phyloP scores from a whole-genome alignment of 1,140 invertebrate species.

The Pseudomyrmex cubaensis region DNA sequence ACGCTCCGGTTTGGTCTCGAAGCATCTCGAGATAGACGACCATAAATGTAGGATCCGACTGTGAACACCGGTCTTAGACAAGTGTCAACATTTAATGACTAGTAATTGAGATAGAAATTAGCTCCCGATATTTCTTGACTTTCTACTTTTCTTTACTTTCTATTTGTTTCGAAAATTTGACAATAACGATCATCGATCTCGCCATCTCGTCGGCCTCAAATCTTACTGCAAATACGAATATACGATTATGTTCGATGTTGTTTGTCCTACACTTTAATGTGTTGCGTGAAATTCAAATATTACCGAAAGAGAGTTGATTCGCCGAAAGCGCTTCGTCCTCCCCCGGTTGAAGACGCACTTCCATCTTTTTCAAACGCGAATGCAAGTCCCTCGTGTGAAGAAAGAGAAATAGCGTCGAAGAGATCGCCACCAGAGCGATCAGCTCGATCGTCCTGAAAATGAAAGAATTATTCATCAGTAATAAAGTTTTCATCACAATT shows the following conservation, averaged over 20 bases:
- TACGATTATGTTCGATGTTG: too few species aligned
- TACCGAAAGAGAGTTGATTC: slow-evolving; percentile 90
- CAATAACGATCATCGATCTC: too few species aligned
- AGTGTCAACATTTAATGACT: too few species aligned
- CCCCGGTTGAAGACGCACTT: slow-evolving; percentile 89
- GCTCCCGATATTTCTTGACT: background rate
- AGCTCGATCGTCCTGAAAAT: slow-evolving; percentile 89
- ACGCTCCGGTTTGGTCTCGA: too few species aligned
- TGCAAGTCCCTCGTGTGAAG: slow-evolving; percentile 92
- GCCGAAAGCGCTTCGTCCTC: slow-evolving; percentile 89
- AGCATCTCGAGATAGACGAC: too few species aligned
- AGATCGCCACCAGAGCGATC: slow-evolving; percentile 91
- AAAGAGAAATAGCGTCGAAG: slow-evolving; percentile 92
- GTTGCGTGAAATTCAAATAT: slow-evolving; percentile 75
- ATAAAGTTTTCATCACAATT: background rate
- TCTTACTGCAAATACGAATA: too few species aligned
- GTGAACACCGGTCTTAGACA: too few species aligned
- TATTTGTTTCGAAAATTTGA: background rate
- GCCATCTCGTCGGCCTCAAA: too few species aligned
- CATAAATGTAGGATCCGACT: too few species aligned
- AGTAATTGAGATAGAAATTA: too few species aligned
- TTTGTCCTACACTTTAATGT: background rate
- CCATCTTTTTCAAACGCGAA: slow-evolving; percentile 91
- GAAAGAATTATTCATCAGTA: slow-evolving; percentile 24
- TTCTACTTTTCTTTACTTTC: background rate